Evolutionary conservation across 1,140 invertebrate species (phyloP).

Genomic region (Bombus confusus): DNA sequence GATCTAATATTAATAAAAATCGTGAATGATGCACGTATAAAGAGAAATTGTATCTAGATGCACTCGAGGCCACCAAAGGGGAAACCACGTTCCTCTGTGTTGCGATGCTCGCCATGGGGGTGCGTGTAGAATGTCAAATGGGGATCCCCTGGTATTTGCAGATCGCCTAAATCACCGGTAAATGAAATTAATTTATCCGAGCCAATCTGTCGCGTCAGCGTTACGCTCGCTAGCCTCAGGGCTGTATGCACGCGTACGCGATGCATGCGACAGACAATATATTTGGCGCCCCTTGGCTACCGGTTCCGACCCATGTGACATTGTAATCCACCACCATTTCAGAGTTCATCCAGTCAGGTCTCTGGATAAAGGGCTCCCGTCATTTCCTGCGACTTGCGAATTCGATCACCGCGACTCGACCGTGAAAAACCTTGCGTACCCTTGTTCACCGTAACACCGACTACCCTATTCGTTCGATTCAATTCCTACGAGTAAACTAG

Average conservation of each 20-base stretch:
- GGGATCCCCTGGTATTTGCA: conserved; percentile 63
- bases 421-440: conserved; percentile 32
- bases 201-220: conserved; percentile 74
- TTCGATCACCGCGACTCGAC: conserved; percentile 60
- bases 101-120: conserved; percentile 2
- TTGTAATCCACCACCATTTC: conserved; percentile 64
- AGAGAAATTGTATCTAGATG: neutral
- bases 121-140: conserved; percentile 64
- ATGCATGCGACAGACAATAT: conserved; percentile 73
- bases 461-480: neutral
- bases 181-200: conserved; percentile 75
- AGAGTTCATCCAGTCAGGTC: conserved; percentile 61
- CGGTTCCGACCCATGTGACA: conserved; percentile 55
- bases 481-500: neutral
- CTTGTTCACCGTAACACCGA: neutral
- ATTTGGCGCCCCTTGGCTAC: conserved; percentile 59
- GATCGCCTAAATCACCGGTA: conserved; percentile 72
- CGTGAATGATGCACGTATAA: neutral
- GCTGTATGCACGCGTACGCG: conserved; percentile 61
- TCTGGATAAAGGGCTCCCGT: conserved; percentile 60
- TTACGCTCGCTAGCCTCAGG: conserved; percentile 63
- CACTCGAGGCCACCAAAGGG: neutral
- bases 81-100: neutral
- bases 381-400: conserved; percentile 61
- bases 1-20: neutral